Evolutionary conservation across 2,888 invertebrate genomes (phyloP), one percentile per base, ranked within the genome.

Genomic region (Pycnomerus fuliginosus): DNA sequence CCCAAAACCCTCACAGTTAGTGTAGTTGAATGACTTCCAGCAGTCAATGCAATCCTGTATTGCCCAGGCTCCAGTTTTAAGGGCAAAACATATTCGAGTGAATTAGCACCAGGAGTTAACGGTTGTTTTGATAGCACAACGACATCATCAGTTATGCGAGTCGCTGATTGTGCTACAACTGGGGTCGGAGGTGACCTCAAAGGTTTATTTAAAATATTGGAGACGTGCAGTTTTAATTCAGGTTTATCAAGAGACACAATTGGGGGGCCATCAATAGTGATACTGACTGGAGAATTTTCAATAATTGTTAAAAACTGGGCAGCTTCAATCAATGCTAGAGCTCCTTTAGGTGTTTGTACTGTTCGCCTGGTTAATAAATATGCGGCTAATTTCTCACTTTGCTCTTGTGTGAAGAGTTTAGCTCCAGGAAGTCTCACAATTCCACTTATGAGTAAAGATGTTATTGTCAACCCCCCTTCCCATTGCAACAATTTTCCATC

Each of bases 351-450:
- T 2, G 88, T 83, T 68, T 88, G 92, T 1, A 96, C 95, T 29
- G 92, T 90, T 55, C 88, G 86, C 27, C 97, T 82, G 29, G 90
- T 90, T 48, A 95, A 75, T 62, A 97, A 80, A 75, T 97, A 98
- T 34, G 53, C 60, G 2, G 55, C 85, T 62, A 98, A 86, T 76
- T 97, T 97, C 32, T 88, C 80, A 1, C 85, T 83, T 74, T 95
- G 94, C 15, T 84, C 84, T 56, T 81, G 77, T 3, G 78, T 82
- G 42, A 96, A 71, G 0, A 90, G 85, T 23, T 84, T 79, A 12
- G 83, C 76, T 41, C 82, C 83, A 59, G 80, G 81, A 7, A 69
- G 44, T 25, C 62, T 53, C n/a, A 68, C 55, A 30, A 71, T 52
- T 14, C 82, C 81, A 10, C 79, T 76, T 1, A 85, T 71, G 16